Evolutionary conservation across 2,113 vertebrate genomes (phyloP), one percentile per base, ranked within the genome.

Genomic region (Zootoca vivipara): DNA sequence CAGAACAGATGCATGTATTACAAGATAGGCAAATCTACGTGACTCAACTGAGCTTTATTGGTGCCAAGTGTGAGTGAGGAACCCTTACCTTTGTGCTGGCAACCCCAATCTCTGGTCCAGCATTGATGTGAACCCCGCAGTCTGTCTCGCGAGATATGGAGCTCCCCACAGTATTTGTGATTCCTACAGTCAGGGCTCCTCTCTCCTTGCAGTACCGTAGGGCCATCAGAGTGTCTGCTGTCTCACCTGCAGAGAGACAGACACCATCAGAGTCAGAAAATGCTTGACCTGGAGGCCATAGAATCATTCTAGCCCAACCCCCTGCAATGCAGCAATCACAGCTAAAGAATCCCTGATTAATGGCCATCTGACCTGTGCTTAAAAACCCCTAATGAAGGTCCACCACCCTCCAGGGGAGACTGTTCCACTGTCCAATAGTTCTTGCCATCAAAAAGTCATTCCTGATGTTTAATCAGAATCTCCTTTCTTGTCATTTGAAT

Each of bases 151-250:
- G 97, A 0, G 99, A 99, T 90, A 99, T 99, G 70, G 99, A 99
- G 95, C 98, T 99, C 93, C 99, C 98, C 2, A 99, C 99, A 0
- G 99, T 99, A 95, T 99, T 99, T n/a, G 99, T 99, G 93, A 99
- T 96, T 24, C 99, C 99, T 35, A 99, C 98, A 0, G 98, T 99
- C 78, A 99, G 94, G 85, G 98, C 99, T 3, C 99, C 98, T 85
- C 98, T 94, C 94, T 99, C 98, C 87, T 99, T 99, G 94, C 98
- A 99, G 94, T 99, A 99, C 8, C 97, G 97, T 26, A 99, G 97
- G 2, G 96, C 98, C 98, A 99, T 97, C 91, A 99, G 93, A 2
- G 98, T 99, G 93, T 99, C 99, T 8, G 99, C 99, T 0, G 99
- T 99, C 96, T 99, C 99, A 0, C 99, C 99, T 99, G 94, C 33